Percentiles rank a stretch among this genome's conserved stretches.
These are phyloP conservation scores for Lordiphosa clarofinis DNA, from an alignment of 1,140 invertebrate genomes.

Conservation along the genomic window DNA sequence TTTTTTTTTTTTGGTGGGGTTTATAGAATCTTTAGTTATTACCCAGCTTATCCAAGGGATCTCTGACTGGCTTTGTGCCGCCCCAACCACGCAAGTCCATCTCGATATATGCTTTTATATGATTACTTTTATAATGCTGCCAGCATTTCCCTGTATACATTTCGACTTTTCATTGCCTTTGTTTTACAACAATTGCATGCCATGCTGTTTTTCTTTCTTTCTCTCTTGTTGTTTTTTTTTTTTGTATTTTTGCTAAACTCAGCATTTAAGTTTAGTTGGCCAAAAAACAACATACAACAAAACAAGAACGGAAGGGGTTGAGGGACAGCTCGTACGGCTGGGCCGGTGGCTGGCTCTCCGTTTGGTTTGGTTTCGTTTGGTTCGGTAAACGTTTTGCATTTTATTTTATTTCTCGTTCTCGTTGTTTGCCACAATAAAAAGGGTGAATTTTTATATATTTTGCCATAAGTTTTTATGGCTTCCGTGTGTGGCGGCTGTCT, in stretches of 20 bases:
- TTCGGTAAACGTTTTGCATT: slow-evolving; percentile 67
- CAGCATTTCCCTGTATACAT: slow-evolving; percentile 36
- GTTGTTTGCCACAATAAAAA: slow-evolving; percentile 77
- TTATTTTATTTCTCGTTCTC: slow-evolving; percentile 70
- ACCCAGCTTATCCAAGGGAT: too few relatives aligned
- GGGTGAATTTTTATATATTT: slow-evolving; percentile 76
- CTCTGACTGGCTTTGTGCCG: too few relatives aligned
- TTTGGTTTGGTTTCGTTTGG: slow-evolving; percentile 17
- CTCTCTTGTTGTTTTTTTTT: slow-evolving; percentile 1
- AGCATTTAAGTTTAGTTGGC: slow-evolving; percentile 74
- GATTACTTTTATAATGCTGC: slow-evolving; percentile 11
- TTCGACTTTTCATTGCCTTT: slow-evolving; percentile 69
- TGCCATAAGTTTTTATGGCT: slow-evolving; percentile 76
- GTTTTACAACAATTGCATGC: slow-evolving; percentile 74
- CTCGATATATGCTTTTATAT: slow-evolving; percentile 2
- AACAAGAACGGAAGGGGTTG: slow-evolving; percentile 43
- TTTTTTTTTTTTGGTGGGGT: too few relatives aligned
- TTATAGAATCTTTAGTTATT: too few relatives aligned
- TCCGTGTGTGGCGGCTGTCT: slow-evolving; percentile 73
- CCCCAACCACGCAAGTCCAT: too few relatives aligned
- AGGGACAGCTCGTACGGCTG: slow-evolving; percentile 19
- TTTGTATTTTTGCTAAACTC: slow-evolving; percentile 61
- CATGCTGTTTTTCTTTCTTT: slow-evolving; percentile 20
- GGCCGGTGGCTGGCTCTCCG: slow-evolving; percentile 14
- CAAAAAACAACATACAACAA: slow-evolving; percentile 30